Conservation (phyloP, 2,888 invertebrate genomes). For the Cantharis flavilabris region DNA sequence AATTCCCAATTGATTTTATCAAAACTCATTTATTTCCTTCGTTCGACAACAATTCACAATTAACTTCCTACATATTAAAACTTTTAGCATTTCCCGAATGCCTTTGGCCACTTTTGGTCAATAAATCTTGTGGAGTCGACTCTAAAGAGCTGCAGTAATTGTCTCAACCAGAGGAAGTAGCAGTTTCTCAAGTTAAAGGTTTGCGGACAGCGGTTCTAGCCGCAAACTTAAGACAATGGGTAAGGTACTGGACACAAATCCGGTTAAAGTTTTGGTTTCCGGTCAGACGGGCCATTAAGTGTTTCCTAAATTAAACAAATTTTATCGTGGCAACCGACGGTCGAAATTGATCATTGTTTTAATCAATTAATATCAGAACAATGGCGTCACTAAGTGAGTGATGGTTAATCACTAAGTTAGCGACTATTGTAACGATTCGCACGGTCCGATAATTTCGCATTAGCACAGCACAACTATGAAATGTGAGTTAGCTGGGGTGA, state of each 20-base stretch:
- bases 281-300: constrained; percentile 39
- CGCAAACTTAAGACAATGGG: constrained; percentile 46
- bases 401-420: constrained; percentile 44
- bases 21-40: constrained; percentile 31
- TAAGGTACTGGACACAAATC: constrained; percentile 42
- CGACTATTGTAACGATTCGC: constrained; percentile 37
- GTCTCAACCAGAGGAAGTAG: constrained; percentile 33
- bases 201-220: constrained; percentile 36
- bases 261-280: constrained; percentile 46
- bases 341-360: constrained; percentile 26
- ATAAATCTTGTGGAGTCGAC: constrained; percentile 22
- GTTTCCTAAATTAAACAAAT: constrained; percentile 17
- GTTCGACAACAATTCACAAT: neutral
- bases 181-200: constrained; percentile 41
- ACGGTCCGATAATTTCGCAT: constrained; percentile 33
- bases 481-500: constrained; percentile 38
- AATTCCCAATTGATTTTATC: constrained; percentile 47
- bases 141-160: constrained; percentile 36
- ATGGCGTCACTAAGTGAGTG: constrained; percentile 42
- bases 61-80: neutral
- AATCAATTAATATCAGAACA: constrained; percentile 43
- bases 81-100: constrained; percentile 1
- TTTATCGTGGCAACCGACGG: constrained; percentile 9
- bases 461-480: constrained; percentile 37
- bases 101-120: constrained; percentile 4